phyloP scores from a whole-genome alignment of 2,113 vertebrate species.

The Speoplatyrhinus poulsoni region DNA sequence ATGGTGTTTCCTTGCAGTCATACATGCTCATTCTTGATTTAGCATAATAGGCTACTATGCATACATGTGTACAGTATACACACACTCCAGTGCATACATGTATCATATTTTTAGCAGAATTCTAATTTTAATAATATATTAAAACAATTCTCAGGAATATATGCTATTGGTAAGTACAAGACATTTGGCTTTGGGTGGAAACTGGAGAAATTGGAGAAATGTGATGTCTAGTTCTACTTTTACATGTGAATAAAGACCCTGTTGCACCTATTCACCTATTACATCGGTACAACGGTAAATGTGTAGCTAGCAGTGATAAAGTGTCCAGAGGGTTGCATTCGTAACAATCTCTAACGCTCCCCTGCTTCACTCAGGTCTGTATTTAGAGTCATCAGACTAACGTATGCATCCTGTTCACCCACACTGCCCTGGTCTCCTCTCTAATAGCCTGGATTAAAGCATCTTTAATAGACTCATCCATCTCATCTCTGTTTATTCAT shows the following conservation, averaged over 20 bases:
- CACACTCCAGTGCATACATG: no score
- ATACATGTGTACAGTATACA: no score
- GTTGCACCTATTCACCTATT: no score
- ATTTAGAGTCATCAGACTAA: conserved; percentile 65
- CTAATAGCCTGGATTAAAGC: conserved; percentile 69
- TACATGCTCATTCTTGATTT: no score
- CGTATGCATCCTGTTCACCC: conserved; percentile 49
- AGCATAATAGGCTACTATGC: no score
- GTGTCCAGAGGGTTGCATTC: conserved; percentile 23
- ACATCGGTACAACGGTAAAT: not conserved
- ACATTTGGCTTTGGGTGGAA: no score
- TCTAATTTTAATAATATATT: no score
- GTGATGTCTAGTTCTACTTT: not conserved
- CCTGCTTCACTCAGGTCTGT: conserved; percentile 51
- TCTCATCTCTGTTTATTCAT: conserved; percentile 70
- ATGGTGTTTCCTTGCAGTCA: no score
- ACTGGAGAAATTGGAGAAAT: no score
- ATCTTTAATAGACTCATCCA: conserved; percentile 69
- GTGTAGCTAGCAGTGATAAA: not conserved
- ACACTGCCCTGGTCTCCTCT: conserved; percentile 54
- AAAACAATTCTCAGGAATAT: no score
- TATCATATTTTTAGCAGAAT: no score
- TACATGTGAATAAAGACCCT: not conserved
- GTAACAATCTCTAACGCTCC: conserved; percentile 45
- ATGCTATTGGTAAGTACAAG: no score